Evolutionary conservation across 2,797 vertebrate genomes (phyloP).

Genomic region (Micrastur ruficollis): DNA sequence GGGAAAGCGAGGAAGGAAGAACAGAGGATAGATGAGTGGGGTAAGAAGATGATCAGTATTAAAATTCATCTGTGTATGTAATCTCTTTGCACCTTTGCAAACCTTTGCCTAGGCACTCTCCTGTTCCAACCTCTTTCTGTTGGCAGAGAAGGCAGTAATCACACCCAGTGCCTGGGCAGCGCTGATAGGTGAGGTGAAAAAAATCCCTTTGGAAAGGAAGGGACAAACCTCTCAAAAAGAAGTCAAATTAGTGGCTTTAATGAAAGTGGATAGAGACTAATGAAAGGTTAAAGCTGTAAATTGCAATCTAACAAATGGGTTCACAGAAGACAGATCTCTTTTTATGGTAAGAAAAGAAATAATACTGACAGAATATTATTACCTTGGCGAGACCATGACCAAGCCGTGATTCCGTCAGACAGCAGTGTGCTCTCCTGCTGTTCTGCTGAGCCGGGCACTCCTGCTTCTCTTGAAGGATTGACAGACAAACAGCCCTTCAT

Average conservation of each 20-base stretch:
- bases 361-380: conserved; percentile 47
- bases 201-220: neutral
- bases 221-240: conserved; percentile 42
- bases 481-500: conserved; percentile 42
- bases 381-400: neutral
- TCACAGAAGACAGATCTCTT: neutral
- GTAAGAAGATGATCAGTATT: neutral
- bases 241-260: conserved; percentile 58
- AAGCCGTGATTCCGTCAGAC: neutral
- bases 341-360: conserved; percentile 15
- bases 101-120: neutral
- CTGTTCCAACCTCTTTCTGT: neutral
- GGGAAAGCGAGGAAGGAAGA: neutral
- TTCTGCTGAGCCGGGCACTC: conserved; percentile 2
- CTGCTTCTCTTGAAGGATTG: conserved; percentile 20
- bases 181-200: neutral
- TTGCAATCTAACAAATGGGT: conserved; percentile 46
- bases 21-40: neutral
- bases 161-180: neutral
- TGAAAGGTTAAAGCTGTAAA: conserved; percentile 61
- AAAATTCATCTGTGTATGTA: neutral
- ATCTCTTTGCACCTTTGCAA: neutral
- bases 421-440: neutral
- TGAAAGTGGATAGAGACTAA: conserved; percentile 53
- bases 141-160: neutral